phyloP scores from a whole-genome alignment of 2,797 vertebrate genomes.

The Anas bernieri region DNA sequence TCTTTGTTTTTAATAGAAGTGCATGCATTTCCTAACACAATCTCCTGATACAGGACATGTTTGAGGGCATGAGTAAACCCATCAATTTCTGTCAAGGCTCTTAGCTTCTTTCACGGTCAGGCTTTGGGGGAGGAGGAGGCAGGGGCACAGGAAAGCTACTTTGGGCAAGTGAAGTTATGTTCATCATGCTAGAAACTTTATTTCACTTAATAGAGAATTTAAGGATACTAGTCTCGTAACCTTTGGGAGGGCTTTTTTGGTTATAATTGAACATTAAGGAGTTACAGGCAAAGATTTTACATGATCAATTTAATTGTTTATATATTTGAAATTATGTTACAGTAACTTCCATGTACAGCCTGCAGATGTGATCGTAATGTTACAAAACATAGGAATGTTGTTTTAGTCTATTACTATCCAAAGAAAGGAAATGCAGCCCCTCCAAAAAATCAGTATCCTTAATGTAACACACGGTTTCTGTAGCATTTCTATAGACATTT shows the following conservation, averaged over 20 bases:
- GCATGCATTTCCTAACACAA: constrained; percentile 24
- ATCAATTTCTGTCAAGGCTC: not conserved
- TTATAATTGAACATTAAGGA: not conserved
- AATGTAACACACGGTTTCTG: not conserved
- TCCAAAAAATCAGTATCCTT: not conserved
- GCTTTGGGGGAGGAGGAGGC: not conserved
- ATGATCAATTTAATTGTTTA: not conserved
- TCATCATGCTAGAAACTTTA: not conserved
- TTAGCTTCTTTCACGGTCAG: not conserved
- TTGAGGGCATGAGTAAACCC: not conserved
- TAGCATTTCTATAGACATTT: not conserved
- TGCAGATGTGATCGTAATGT: not conserved
- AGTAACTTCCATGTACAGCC: not conserved
- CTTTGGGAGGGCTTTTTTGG: not conserved
- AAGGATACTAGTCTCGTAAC: not conserved
- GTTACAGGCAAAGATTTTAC: not conserved
- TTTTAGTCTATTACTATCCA: not conserved
- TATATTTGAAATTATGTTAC: not conserved
- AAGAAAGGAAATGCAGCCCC: not conserved
- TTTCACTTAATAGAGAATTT: not conserved
- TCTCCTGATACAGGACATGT: not conserved
- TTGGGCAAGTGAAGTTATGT: not conserved
- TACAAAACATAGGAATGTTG: not conserved
- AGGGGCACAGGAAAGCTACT: not conserved
- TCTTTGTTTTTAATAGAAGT: not conserved